These are phyloP conservation scores for Mus spretus DNA, from an alignment of 2,797 vertebrate genomes.

Conservation along the genomic window DNA sequence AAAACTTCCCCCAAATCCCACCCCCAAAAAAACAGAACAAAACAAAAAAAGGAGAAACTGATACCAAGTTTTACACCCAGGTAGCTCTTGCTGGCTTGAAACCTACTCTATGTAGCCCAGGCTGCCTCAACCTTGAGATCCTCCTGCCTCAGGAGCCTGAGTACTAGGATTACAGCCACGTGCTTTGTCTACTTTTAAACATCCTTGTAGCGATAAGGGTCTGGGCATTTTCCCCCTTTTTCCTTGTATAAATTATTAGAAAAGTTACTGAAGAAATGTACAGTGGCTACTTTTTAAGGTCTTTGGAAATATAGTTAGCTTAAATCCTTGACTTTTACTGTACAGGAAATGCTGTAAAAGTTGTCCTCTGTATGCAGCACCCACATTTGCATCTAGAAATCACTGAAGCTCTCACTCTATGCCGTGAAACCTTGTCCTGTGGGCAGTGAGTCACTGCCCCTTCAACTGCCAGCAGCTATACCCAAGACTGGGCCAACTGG, in stretches of 20 bases:
- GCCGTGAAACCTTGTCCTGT: too few species aligned
- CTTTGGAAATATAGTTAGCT: constrained; percentile 26
- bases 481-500: background rate
- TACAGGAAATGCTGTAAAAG: background rate
- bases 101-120: background rate
- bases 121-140: background rate
- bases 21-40: background rate
- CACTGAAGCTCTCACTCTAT: background rate
- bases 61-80: background rate
- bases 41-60: background rate
- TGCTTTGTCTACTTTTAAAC: constrained; percentile 11
- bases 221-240: background rate
- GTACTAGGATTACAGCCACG: background rate
- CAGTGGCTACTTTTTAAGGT: constrained; percentile 13
- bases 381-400: background rate
- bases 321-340: constrained; percentile 6
- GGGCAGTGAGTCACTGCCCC: background rate
- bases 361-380: too few species aligned
- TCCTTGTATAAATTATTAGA: constrained; percentile 15
- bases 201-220: background rate
- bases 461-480: background rate
- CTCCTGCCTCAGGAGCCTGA: background rate
- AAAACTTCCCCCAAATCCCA: too few species aligned
- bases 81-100: background rate
- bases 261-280: constrained; percentile 40